Evolutionary conservation across 2,888 invertebrate genomes (phyloP).

Genomic region (Heliconius charithonia): DNA sequence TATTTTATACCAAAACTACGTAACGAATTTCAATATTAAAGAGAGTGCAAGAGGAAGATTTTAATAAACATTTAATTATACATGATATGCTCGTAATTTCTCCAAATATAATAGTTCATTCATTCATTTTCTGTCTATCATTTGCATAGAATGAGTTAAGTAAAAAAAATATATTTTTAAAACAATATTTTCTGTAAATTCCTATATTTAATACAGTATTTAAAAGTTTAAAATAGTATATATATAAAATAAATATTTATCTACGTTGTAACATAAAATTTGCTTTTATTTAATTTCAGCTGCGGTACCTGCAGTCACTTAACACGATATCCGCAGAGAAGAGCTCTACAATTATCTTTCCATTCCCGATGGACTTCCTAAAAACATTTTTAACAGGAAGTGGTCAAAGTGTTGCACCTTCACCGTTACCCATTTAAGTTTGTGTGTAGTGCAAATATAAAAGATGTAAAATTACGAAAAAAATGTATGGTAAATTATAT

Average conservation of each 20-base stretch:
- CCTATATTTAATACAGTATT: background rate
- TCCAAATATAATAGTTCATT: too few species aligned
- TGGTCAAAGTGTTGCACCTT: constrained; percentile 56
- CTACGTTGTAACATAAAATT: background rate
- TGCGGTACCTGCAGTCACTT: constrained; percentile 94
- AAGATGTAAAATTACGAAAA: background rate
- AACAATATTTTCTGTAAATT: too few species aligned
- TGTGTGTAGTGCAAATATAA: background rate
- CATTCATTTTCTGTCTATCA: too few species aligned
- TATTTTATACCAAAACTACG: too few species aligned
- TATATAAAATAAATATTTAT: background rate
- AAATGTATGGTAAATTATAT: background rate
- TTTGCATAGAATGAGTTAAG: too few species aligned
- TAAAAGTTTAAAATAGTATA: background rate
- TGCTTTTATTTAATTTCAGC: constrained; percentile 73
- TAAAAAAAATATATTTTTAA: too few species aligned
- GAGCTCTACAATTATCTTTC: constrained; percentile 97
- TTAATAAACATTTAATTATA: too few species aligned
- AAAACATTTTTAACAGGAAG: constrained; percentile 73
- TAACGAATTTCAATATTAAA: too few species aligned
- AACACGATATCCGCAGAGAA: constrained; percentile 96
- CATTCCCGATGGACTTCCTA: constrained; percentile 92
- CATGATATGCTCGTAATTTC: too few species aligned
- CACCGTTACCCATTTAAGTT: constrained; percentile 51
- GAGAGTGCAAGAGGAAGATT: too few species aligned